phyloP scores from a whole-genome alignment of 2,113 vertebrate species.

The Pithys albifrons region DNA sequence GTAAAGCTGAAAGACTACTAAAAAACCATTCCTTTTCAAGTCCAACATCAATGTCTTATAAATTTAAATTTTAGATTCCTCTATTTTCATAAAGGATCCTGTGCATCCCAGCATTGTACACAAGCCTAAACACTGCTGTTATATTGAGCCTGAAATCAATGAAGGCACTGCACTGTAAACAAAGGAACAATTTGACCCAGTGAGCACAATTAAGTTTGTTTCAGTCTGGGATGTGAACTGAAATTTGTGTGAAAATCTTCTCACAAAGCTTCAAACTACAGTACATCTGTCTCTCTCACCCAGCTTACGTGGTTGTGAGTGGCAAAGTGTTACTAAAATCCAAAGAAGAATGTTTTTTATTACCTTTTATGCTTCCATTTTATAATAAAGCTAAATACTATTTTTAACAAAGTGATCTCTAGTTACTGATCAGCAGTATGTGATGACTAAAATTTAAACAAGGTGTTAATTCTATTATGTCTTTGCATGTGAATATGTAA shows the following conservation, averaged over 20 bases:
- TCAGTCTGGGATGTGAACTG: neutral
- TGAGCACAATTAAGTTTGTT: neutral
- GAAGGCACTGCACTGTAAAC: neutral
- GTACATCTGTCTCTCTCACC: neutral
- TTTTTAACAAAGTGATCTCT: neutral
- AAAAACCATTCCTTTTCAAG: neutral
- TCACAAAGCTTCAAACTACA: neutral
- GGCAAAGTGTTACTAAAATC: neutral
- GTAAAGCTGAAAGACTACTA: conserved; percentile 6
- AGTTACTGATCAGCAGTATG: neutral
- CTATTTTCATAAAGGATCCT: neutral
- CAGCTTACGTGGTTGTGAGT: neutral
- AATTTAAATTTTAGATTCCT: neutral
- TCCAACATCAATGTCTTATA: neutral
- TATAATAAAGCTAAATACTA: neutral
- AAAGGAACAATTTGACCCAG: neutral
- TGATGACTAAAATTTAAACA: neutral
- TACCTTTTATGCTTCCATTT: neutral
- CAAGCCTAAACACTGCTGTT: neutral
- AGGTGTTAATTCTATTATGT: neutral
- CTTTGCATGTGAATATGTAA: neutral
- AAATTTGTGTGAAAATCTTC: neutral
- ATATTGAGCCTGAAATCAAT: neutral
- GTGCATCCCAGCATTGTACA: neutral
- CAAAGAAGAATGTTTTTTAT: neutral